These are phyloP conservation scores for Rhagium mordax DNA, from an alignment of 2,888 invertebrate genomes.

Conservation along the genomic window DNA sequence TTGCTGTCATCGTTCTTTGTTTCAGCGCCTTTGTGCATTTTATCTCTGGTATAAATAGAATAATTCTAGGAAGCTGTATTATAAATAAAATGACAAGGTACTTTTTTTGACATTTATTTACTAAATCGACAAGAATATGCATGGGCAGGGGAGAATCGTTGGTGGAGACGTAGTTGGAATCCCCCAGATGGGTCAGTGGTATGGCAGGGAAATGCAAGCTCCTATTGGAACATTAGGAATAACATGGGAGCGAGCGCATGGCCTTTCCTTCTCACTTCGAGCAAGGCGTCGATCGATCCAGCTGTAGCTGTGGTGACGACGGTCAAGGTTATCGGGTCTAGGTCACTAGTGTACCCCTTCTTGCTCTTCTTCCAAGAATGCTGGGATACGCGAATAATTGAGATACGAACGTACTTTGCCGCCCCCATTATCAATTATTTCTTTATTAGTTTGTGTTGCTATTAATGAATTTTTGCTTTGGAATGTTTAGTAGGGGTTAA, in stretches of 20 bases:
- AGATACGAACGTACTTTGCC: constrained; percentile 17
- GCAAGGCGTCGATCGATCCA: constrained; percentile 54
- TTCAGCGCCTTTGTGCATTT: background rate
- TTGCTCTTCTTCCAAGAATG: background rate
- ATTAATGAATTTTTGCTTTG: background rate
- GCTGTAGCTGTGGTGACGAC: constrained; percentile 53
- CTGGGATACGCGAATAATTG: constrained; percentile 9
- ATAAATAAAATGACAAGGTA: constrained; percentile 1
- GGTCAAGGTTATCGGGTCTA: constrained; percentile 58
- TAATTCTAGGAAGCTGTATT: background rate
- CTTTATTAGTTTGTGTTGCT: background rate
- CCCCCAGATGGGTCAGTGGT: constrained; percentile 2
- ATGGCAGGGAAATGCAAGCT: constrained; percentile 27
- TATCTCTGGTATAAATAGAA: constrained; percentile 1
- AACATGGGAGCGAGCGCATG: constrained; percentile 31
- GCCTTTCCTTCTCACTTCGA: constrained; percentile 26
- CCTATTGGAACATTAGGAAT: constrained; percentile 31
- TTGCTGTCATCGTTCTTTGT: background rate
- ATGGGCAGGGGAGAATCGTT: constrained; percentile 16
- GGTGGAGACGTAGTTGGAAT: constrained; percentile 1
- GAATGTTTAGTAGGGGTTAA: background rate
- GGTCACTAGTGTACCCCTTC: constrained; percentile 45
- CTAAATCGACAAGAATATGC: background rate
- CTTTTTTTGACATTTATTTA: constrained; percentile 17
- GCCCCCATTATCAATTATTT: background rate